Percentiles rank a stretch among this genome's conserved stretches.
These are phyloP conservation scores for Xylocampa areola DNA, from an alignment of 2,888 invertebrate genomes.

Conservation along the genomic window DNA sequence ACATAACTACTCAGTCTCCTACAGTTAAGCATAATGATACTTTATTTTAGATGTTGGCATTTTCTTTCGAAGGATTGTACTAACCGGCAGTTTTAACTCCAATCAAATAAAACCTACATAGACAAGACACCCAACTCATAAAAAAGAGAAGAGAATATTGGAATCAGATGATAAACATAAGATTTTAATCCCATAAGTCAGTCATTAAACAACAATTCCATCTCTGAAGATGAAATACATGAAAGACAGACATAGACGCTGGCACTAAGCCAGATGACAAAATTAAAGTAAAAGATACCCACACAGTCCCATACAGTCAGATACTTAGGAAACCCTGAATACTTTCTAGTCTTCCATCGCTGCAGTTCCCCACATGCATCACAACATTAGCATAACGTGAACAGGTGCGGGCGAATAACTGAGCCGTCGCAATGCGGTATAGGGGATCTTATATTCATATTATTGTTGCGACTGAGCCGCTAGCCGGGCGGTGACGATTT, in stretches of 20 bases:
- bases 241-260: conserved; percentile 34
- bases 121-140: no score
- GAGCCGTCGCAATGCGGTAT: conserved; percentile 88
- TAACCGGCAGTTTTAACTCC: no score
- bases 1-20: no score
- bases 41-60: no score
- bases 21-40: no score
- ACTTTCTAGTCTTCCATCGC: conserved; percentile 57
- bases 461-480: conserved; percentile 73
- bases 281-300: conserved; percentile 25
- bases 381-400: conserved; percentile 77
- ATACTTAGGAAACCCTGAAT: conserved; percentile 45
- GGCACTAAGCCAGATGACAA: conserved; percentile 32
- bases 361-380: conserved; percentile 66
- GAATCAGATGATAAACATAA: no score
- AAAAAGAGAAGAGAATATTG: no score
- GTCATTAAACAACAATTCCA: conserved; percentile 7
- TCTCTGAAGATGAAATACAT: conserved; percentile 16
- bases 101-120: no score
- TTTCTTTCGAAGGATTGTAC: no score
- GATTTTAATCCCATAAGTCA: no score
- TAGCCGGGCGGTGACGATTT: conserved; percentile 54
- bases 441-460: conserved; percentile 84
- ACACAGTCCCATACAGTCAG: conserved; percentile 21
- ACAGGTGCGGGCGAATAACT: conserved; percentile 86